Percentiles rank a stretch among this genome's conserved stretches.
phyloP scores from a whole-genome alignment of 2,888 invertebrate species.

The Apoda limacodes region DNA sequence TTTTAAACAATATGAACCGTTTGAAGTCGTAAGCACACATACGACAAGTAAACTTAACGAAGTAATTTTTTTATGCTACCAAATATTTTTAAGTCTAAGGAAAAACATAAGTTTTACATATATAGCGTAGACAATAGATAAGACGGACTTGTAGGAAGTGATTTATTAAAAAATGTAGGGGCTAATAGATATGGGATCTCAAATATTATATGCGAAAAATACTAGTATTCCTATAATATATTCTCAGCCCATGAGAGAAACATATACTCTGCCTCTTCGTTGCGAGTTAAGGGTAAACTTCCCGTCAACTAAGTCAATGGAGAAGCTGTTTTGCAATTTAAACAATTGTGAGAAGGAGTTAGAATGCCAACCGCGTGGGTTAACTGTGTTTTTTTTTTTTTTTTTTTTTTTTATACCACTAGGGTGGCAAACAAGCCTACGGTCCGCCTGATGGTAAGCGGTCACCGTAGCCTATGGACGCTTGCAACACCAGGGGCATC shows the following conservation, averaged over 20 bases:
- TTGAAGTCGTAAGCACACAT: slow-evolving; percentile 18
- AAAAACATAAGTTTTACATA: slow-evolving; percentile 14
- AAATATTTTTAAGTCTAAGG: slow-evolving; percentile 9
- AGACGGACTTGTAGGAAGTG: slow-evolving; percentile 6
- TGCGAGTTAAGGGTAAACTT: slow-evolving; percentile 7
- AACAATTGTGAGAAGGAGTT: slow-evolving; percentile 10
- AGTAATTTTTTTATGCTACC: slow-evolving; percentile 11
- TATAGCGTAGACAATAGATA: slow-evolving; percentile 13
- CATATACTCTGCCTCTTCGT: slow-evolving; percentile 5
- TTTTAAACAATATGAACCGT: slow-evolving; percentile 16
- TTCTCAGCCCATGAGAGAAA: neutral
- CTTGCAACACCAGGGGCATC: no score
- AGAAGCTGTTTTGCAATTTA: slow-evolving; percentile 9
- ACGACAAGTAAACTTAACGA: slow-evolving; percentile 14
- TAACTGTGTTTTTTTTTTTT: no score
- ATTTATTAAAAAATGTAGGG: slow-evolving; percentile 6
- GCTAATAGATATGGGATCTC: slow-evolving; percentile 11
- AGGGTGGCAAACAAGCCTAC: no score
- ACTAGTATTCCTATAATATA: slow-evolving; percentile 8
- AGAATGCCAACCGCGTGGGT: slow-evolving; percentile 12
- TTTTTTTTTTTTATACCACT: no score
- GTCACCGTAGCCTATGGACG: no score
- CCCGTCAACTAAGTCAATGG: slow-evolving; percentile 6
- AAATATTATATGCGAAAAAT: slow-evolving; percentile 6
- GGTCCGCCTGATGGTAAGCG: no score